Evolutionary conservation across 2,888 invertebrate genomes (phyloP).

Genomic region (Odontocerum albicorne): DNA sequence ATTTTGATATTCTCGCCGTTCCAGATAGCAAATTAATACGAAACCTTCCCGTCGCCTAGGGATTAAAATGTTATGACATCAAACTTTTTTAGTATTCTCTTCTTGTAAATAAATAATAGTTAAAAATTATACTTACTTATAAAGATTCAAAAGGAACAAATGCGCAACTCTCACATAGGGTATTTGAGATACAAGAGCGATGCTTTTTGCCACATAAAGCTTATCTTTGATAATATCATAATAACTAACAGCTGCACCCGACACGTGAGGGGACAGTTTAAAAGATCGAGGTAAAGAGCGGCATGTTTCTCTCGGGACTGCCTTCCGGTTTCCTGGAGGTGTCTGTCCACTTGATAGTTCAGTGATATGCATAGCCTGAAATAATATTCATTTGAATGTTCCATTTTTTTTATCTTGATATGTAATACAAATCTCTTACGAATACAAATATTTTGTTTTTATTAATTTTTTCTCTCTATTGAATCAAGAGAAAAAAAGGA

Average conservation of each 20-base stretch:
- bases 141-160: constrained; percentile 84
- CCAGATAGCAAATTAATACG: too few species aligned
- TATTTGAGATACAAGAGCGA: constrained; percentile 88
- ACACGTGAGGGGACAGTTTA: constrained; percentile 76
- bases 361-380: constrained; percentile 85
- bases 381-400: too few species aligned
- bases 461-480: too few species aligned
- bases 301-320: constrained; percentile 68
- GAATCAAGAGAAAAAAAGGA: too few species aligned
- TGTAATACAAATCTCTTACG: too few species aligned
- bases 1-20: too few species aligned
- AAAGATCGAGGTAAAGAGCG: constrained; percentile 88
- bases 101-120: not conserved
- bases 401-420: too few species aligned
- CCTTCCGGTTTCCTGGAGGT: constrained; percentile 62
- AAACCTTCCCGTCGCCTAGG: too few species aligned
- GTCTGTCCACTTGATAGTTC: constrained; percentile 83
- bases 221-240: constrained; percentile 94
- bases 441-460: too few species aligned
- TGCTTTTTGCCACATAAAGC: constrained; percentile 93
- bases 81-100: too few species aligned
- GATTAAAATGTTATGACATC: too few species aligned
- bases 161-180: constrained; percentile 88
- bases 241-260: constrained; percentile 78
- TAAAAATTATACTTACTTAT: constrained; percentile 61